Evolutionary conservation across 2,888 invertebrate genomes (phyloP), one percentile per base, ranked within the genome.

Genomic region (Ethmia dodecea): DNA sequence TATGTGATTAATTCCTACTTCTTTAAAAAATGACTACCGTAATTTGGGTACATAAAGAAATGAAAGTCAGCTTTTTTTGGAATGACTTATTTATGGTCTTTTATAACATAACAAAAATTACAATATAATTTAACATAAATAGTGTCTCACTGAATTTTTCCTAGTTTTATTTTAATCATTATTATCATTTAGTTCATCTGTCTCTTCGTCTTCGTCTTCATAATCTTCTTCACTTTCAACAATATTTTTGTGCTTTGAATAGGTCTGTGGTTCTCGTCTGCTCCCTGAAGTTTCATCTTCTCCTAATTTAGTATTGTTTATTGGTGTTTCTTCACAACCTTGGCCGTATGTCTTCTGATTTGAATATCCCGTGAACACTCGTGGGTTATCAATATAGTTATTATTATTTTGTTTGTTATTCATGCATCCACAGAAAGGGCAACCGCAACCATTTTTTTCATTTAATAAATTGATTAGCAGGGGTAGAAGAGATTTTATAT

Each of bases 381-480:
- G 44, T 5, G 59, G 53, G 14, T 43, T 43, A 30, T 35, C 29
- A 26, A 40, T 45, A 12, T 43, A 49, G 8, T 39, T 45, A 22
- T 37, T 37, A 18, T 35, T 31, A 15, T 33, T 28, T 25, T 12
- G 16, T 31, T 10, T 33, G 28, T 31, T 31, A 18, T 33, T 33
- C 24, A 43, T 41, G 41, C 60, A 67, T 11, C 59, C 59, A 26
- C 64, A 72, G 3, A 41, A 38, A 20, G 42, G 42, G 29, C 61
- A 59, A 0, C 53, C 54, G 38, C 72, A 71, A 2, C 31, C 29
- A 12, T 54, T 64, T 38, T 58, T 72, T 16, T 84, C 83, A 42
- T 68, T 72, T 13, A 84, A 31, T 28, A 83, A 47, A 40, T 71
- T 69, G 8, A 81, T 47, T 43, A 84, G 59, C n/a, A 83, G 49